Percentiles rank a stretch among this genome's conserved stretches.
phyloP scores from a whole-genome alignment of 1,140 invertebrate genomes.

The Polypedilum pembai region DNA sequence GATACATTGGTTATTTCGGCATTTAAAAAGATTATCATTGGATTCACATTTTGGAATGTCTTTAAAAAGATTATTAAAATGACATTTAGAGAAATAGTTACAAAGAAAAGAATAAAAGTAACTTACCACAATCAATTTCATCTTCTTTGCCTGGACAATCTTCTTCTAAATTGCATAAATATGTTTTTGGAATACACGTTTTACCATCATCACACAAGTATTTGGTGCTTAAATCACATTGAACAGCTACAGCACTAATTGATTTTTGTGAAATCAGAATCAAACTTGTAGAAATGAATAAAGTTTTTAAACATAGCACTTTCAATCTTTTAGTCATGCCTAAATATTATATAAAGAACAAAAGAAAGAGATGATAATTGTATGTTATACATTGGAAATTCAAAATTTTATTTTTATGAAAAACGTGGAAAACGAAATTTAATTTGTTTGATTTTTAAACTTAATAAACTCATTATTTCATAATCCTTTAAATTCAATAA shows the following conservation, averaged over 20 bases:
- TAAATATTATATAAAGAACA: too few relatives aligned
- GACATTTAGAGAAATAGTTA: conserved; percentile 30
- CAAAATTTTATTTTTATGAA: too few relatives aligned
- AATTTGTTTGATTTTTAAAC: too few relatives aligned
- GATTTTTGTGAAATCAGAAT: too few relatives aligned
- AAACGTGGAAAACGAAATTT: too few relatives aligned
- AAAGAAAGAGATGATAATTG: too few relatives aligned
- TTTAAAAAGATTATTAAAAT: conserved; percentile 34
- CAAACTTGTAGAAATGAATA: too few relatives aligned
- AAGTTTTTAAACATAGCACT: too few relatives aligned
- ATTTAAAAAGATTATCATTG: conserved; percentile 40
- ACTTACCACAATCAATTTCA: conserved; percentile 56
- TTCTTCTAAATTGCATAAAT: conserved; percentile 54
- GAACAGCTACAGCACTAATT: background rate
- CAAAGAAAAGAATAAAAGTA: conserved; percentile 30
- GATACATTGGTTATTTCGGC: conserved; percentile 42
- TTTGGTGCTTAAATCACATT: background rate
- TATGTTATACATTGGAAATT: too few relatives aligned
- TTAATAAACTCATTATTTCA: too few relatives aligned
- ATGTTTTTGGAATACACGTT: conserved; percentile 53
- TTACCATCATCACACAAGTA: conserved; percentile 47
- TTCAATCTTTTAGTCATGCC: too few relatives aligned
- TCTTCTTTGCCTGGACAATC: conserved; percentile 62
- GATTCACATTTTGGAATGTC: conserved; percentile 35
- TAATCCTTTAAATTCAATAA: too few relatives aligned